Evolutionary conservation across 2,888 invertebrate genomes (phyloP).

Genomic region (Eupithecia exiguata): DNA sequence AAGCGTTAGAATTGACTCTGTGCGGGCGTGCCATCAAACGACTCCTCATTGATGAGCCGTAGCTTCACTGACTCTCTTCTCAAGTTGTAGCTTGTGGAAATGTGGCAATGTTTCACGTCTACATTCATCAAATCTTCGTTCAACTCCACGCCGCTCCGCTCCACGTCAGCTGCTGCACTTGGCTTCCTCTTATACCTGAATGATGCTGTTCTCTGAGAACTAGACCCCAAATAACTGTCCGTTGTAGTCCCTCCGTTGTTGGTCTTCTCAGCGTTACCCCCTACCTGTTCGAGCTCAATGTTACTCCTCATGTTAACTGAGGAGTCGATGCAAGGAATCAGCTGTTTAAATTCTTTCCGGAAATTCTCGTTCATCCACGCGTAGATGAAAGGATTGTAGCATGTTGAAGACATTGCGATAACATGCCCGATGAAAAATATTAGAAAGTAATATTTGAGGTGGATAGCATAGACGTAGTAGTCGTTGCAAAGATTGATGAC

Average conservation of each 20-base stretch:
- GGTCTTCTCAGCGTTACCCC: constrained; percentile 86
- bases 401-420: constrained; percentile 97
- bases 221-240: constrained; percentile 85
- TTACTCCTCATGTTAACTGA: constrained; percentile 71
- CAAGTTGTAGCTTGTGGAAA: constrained; percentile 78
- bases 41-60: constrained; percentile 78
- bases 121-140: constrained; percentile 74
- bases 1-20: constrained; percentile 81
- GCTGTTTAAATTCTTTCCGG: constrained; percentile 94
- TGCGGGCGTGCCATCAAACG: constrained; percentile 71
- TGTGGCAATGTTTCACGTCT: constrained; percentile 80
- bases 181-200: constrained; percentile 82
- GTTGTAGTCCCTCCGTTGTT: constrained; percentile 91
- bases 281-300: constrained; percentile 79
- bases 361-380: constrained; percentile 99
- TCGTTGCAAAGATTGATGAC: constrained; percentile 94
- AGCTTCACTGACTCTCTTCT: constrained; percentile 77
- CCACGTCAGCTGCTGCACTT: constrained; percentile 85
- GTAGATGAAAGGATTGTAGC: constrained; percentile 98
- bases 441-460: constrained; percentile 93
- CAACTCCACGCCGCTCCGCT: constrained; percentile 80
- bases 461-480: constrained; percentile 88
- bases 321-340: constrained; percentile 86
- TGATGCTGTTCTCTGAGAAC: constrained; percentile 81
- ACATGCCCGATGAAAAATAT: constrained; percentile 95